Conservation (phyloP, 1,140 invertebrate genomes). For the Euura saliciscinereae region DNA sequence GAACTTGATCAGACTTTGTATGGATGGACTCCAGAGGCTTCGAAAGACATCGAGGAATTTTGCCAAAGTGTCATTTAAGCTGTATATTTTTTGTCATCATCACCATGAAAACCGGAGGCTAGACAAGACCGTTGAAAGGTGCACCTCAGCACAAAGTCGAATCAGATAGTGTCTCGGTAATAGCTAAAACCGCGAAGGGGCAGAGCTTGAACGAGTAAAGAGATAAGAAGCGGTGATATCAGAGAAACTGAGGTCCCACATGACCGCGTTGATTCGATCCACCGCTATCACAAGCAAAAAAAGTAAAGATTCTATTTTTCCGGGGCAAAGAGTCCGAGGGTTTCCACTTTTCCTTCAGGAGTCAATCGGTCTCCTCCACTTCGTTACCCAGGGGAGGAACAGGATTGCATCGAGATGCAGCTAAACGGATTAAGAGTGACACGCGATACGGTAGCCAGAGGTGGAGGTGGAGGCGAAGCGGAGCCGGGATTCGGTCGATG, state of each 20-base stretch:
- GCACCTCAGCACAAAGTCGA: slow-evolving; percentile 28
- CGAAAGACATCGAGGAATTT: too few relatives aligned
- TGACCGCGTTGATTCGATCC: slow-evolving; percentile 6
- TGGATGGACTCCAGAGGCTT: too few relatives aligned
- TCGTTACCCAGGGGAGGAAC: slow-evolving; percentile 1
- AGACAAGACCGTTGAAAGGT: slow-evolving; percentile 26
- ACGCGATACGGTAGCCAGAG: slow-evolving; percentile 9
- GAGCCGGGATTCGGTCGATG: background rate
- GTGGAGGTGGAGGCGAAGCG: background rate
- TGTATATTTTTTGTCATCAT: too few relatives aligned
- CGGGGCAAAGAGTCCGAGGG: too few relatives aligned
- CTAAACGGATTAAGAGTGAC: slow-evolving; percentile 43
- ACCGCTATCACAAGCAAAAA: too few relatives aligned
- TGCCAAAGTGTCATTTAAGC: too few relatives aligned
- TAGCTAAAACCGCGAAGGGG: slow-evolving; percentile 34
- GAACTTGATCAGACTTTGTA: too few relatives aligned
- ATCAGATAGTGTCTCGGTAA: slow-evolving; percentile 46
- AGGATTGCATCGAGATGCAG: slow-evolving; percentile 12
- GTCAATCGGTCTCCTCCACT: background rate
- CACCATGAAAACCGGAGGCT: background rate
- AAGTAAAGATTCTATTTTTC: too few relatives aligned
- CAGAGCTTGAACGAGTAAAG: slow-evolving; percentile 31
- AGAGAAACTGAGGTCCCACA: slow-evolving; percentile 32
- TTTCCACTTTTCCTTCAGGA: background rate
- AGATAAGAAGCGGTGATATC: slow-evolving; percentile 29